Conservation (phyloP, 1,140 invertebrate species). For the Sitophilus oryzae region DNA sequence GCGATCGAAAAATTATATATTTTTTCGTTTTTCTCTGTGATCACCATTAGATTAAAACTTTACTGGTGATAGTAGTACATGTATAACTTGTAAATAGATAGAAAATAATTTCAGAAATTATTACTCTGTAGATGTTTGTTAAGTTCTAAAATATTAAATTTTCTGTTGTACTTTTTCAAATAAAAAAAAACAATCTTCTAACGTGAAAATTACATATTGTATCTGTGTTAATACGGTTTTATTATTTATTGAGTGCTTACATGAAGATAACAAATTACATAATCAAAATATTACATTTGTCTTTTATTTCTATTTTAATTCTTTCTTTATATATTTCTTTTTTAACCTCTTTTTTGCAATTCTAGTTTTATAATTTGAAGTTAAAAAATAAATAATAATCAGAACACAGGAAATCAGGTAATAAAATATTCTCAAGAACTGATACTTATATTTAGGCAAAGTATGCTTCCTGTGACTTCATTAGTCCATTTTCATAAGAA, state of each 20-base stretch:
- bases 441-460: too few relatives aligned
- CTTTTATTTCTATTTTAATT: background rate
- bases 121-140: constrained; percentile 12
- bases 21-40: constrained; percentile 15
- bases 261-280: constrained; percentile 6
- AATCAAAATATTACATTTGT: background rate
- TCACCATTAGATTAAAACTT: constrained; percentile 16
- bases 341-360: too few relatives aligned
- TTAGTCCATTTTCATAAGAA: background rate
- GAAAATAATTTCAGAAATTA: constrained; percentile 7
- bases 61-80: constrained; percentile 21
- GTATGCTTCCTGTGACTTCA: too few relatives aligned
- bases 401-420: too few relatives aligned
- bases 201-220: constrained; percentile 1
- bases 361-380: too few relatives aligned
- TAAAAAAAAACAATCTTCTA: constrained; percentile 3
- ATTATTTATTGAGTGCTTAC: constrained; percentile 16
- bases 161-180: constrained; percentile 13
- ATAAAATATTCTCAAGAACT: too few relatives aligned
- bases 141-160: constrained; percentile 3
- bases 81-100: constrained; percentile 18
- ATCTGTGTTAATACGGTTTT: too few relatives aligned
- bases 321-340: too few relatives aligned
- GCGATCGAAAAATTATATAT: constrained; percentile 1
- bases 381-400: too few relatives aligned